A percentile compares a stretch with the other conserved stretches of the same genome.
Conservation (phyloP, 2,797 vertebrate genomes). For the Danio choprae region DNA sequence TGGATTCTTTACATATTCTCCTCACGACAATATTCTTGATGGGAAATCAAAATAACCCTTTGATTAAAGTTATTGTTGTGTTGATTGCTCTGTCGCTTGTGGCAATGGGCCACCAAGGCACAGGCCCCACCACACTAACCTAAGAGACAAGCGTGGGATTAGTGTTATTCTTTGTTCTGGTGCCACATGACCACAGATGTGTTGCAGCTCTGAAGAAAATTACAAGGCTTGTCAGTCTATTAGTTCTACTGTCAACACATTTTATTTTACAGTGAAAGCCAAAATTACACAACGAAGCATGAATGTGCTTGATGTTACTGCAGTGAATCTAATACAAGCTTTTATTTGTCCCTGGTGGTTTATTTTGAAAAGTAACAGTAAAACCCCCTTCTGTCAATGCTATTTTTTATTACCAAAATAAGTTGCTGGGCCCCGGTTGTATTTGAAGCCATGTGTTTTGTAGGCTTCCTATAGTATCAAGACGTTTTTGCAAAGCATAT, state of each 20-base stretch:
- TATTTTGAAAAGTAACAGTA: neutral
- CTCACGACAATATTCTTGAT: neutral
- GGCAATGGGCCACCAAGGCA: conserved; percentile 31
- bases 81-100: conserved; percentile 4
- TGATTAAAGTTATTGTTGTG: conserved; percentile 1
- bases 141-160: conserved; percentile 14
- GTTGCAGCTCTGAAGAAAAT: conserved; percentile 3
- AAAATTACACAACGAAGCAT: conserved; percentile 1
- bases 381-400: neutral
- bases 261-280: conserved; percentile 8
- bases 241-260: neutral
- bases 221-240: neutral
- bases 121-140: conserved; percentile 9
- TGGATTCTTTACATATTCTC: neutral
- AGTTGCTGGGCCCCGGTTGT: neutral
- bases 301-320: neutral
- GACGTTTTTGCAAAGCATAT: neutral
- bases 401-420: neutral
- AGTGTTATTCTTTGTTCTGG: conserved; percentile 19
- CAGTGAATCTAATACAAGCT: neutral
- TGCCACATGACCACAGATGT: conserved; percentile 16
- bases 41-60: neutral
- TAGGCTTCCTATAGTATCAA: neutral
- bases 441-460: neutral
- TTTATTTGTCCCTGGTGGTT: conserved; percentile 1